These are phyloP conservation scores for Bibio marci DNA, from an alignment of 2,888 invertebrate genomes.

Conservation along the genomic window DNA sequence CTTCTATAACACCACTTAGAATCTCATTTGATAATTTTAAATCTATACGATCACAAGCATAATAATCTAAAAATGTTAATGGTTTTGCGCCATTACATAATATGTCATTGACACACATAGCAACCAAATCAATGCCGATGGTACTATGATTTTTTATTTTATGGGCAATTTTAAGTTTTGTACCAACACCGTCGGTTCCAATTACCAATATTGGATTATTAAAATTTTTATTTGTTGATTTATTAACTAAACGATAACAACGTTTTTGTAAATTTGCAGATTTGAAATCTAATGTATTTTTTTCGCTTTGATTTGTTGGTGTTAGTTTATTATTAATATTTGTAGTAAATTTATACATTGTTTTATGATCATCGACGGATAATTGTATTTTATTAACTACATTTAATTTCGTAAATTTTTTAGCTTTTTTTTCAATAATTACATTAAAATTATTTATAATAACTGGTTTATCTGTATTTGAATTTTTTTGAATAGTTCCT, in stretches of 20 bases:
- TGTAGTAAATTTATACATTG: not conserved
- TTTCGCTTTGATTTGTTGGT: constrained; percentile 24
- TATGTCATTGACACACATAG: constrained; percentile 98
- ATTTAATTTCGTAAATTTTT: constrained; percentile 31
- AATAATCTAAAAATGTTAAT: constrained; percentile 88
- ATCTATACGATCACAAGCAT: constrained; percentile 72
- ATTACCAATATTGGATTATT: constrained; percentile 77
- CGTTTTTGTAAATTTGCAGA: too few species aligned
- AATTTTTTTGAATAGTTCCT: too few species aligned
- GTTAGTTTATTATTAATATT: too few species aligned
- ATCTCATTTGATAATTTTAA: constrained; percentile 42
- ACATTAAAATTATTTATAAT: too few species aligned
- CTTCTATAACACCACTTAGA: constrained; percentile 65
- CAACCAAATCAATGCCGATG: constrained; percentile 89
- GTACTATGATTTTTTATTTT: constrained; percentile 54
- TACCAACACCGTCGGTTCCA: constrained; percentile 97
- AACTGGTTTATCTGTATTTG: too few species aligned
- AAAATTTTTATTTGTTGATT: too few species aligned
- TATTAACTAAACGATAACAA: too few species aligned
- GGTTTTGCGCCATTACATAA: constrained; percentile 92
- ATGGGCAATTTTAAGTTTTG: constrained; percentile 87
- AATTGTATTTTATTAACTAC: constrained; percentile 1
- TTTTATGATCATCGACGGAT: constrained; percentile 9
- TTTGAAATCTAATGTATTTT: too few species aligned
- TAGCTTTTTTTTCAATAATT: constrained; percentile 25